Evolutionary conservation across 2,888 invertebrate species (phyloP), one percentile per base, ranked within the genome.

Genomic region (Oxycera nigricornis): DNA sequence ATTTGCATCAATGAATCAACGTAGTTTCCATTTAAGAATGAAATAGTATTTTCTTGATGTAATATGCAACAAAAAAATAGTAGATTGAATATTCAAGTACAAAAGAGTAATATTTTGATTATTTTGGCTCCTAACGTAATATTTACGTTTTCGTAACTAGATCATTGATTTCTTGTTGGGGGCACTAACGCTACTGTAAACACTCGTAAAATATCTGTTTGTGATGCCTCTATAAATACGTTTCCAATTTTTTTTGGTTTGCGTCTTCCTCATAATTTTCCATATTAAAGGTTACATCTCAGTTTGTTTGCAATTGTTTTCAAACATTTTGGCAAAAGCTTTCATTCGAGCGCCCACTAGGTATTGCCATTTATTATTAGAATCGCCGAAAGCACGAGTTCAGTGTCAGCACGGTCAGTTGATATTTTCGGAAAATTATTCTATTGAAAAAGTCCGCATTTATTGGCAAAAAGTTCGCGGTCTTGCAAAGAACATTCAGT

Each of bases 401-500:
- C 68, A 74, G 55, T 72, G 72, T 72, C 72, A 72, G 52, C 26
- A 17, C n/a, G 26, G 30, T 11, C 46, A 30, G 22, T 72, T 41
- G 72, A 59, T 72, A 72, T 72, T 72, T 72, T 72, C 52, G 72
- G 72, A 72, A 57, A 50, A 68, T 41, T 6, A 11, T 35, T 31
- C 31, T 28, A 46, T n/a, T 35, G 59, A n/a, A 39, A 72, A 57
- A 26, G 35, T 59, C 39, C 26, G 57, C 52, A 55, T 20, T 72
- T 72, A 72, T 72, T 59, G 17, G n/a, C 24, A n/a, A 70, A 70
- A 70, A 55, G 52, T 52, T 24, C 70, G 70, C 70, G 52, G 62
- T 26, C 2, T 20, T 7, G 26, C 7, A 2, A 28, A 55, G 24
- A 35, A 39, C 26, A n/a, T 61, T 61, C 7, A 61, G 3, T 46